Evolutionary conservation across 2,797 vertebrate genomes (phyloP), one percentile per base, ranked within the genome.

Genomic region (Girardinus metallicus): DNA sequence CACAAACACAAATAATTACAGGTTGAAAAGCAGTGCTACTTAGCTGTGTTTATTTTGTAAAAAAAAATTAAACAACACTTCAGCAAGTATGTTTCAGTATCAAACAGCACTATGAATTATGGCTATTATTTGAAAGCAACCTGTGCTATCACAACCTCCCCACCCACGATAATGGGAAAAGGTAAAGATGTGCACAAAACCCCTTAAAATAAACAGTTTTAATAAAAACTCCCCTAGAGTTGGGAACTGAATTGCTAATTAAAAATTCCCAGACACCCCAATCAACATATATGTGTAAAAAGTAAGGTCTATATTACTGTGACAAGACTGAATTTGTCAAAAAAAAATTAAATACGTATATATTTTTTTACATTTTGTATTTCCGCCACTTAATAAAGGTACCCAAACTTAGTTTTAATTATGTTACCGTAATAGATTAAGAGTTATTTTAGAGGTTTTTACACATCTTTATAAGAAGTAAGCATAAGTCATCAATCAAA

Each of bases 41-140:
- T 82, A 44, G 47, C 60, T 73, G 76, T 51, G 49, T 94, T 93
- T 93, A 91, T 93, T 93, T 83, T 66, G 46, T 34, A 82, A 82
- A 83, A 66, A 43, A 73, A 21, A 39, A 66, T 43, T 11, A 36
- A 60, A 60, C 34, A 31, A 70, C 68, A 70, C 39, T n/a, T 43
- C 6, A 43, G 10, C 43, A 70, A 26, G 64, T 41, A 70, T 70
- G 39, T 72, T 72, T 46, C 43, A 46, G 68, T 29, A 29, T 71
- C 41, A 71, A 44, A 44, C 12, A 71, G 11, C 41, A 43, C 43
- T 43, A 43, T n/a, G 26, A 12, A 71, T 70, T 71, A 44, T 3
- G 68, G 13, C 12, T 31, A 43, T 72, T 68, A 39, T 41, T 72
- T 72, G 26, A 46, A 46, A 72, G 68, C 68, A 72, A 46, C 6